A percentile compares a stretch with the other conserved stretches of the same genome.
phyloP scores from a whole-genome alignment of 2,113 vertebrate species.

The Pholis gunnellus region DNA sequence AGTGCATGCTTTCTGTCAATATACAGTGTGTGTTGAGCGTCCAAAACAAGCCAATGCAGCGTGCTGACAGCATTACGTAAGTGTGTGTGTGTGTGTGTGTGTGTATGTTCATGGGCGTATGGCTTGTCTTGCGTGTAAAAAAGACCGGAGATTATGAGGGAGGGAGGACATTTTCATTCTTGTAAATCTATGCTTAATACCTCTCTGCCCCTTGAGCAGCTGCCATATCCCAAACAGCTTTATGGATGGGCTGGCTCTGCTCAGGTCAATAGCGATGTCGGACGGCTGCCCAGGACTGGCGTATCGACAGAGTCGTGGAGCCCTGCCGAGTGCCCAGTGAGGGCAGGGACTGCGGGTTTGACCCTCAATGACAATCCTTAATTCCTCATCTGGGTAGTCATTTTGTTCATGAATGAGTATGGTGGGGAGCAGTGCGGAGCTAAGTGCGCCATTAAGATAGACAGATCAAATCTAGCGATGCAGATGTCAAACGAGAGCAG shows the following conservation, averaged over 20 bases:
- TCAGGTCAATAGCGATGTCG: constrained; percentile 72
- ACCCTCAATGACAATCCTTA: constrained; percentile 69
- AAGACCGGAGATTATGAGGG: constrained; percentile 72
- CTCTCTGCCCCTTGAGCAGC: constrained; percentile 79
- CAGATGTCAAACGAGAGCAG: constrained; percentile 20
- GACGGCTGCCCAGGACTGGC: constrained; percentile 70
- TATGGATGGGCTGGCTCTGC: constrained; percentile 58
- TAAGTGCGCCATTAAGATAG: constrained; percentile 13
- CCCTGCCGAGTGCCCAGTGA: constrained; percentile 40
- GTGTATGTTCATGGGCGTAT: constrained; percentile 18
- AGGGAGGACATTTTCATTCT: constrained; percentile 77
- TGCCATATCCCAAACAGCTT: constrained; percentile 78
- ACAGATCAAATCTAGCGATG: constrained; percentile 24
- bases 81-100: constrained; percentile 25
- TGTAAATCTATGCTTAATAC: constrained; percentile 82
- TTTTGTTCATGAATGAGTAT: constrained; percentile 54
- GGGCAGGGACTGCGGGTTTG: constrained; percentile 56
- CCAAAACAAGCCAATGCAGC: constrained; percentile 30
- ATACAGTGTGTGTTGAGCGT: constrained; percentile 18
- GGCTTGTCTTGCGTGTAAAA: constrained; percentile 66
- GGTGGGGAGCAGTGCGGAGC: constrained; percentile 13
- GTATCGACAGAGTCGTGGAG: constrained; percentile 34
- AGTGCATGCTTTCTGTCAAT: constrained; percentile 69
- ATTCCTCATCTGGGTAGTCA: constrained; percentile 65
- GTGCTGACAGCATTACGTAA: constrained; percentile 61